Percentiles rank a stretch among this genome's conserved stretches.
Conservation (phyloP, 2,888 invertebrate genomes). For the Criorhina ranunculi region DNA sequence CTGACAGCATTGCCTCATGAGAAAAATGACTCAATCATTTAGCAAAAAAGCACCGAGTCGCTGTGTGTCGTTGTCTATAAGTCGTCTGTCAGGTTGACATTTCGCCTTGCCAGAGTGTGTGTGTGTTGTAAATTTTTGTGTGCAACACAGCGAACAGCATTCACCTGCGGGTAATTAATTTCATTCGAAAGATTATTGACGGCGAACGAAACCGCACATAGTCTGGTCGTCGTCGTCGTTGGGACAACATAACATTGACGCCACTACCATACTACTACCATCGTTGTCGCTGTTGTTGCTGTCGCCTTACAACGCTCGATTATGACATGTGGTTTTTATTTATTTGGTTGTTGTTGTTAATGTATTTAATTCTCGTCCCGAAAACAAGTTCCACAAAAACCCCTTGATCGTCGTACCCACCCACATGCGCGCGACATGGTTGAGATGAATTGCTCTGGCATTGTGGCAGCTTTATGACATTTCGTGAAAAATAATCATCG, state of each 20-base stretch:
- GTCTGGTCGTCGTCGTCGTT: slow-evolving; percentile 23
- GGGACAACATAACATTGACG: slow-evolving; percentile 53
- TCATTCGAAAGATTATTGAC: slow-evolving; percentile 76
- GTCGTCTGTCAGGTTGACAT: slow-evolving; percentile 76
- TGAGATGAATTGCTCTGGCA: slow-evolving; percentile 74
- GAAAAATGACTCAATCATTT: slow-evolving; percentile 77
- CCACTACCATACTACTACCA: slow-evolving; percentile 30
- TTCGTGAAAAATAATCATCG: slow-evolving; percentile 75
- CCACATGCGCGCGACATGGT: slow-evolving; percentile 61
- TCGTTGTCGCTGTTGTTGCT: background rate
- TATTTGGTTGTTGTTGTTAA: slow-evolving; percentile 69
- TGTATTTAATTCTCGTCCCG: slow-evolving; percentile 60
- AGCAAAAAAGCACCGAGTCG: slow-evolving; percentile 46
- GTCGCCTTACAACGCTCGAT: slow-evolving; percentile 63
- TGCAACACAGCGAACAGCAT: slow-evolving; percentile 73
- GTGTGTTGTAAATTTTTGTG: slow-evolving; percentile 74
- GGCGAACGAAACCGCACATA: slow-evolving; percentile 72
- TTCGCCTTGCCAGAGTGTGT: slow-evolving; percentile 71
- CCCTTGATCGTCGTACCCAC: slow-evolving; percentile 61
- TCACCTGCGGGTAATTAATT: slow-evolving; percentile 77
- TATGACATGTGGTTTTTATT: slow-evolving; percentile 76
- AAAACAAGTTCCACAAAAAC: slow-evolving; percentile 68
- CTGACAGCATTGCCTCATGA: slow-evolving; percentile 75
- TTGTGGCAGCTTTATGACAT: slow-evolving; percentile 75
- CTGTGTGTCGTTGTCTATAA: slow-evolving; percentile 66